Evolutionary conservation across 2,797 vertebrate species (phyloP).

Genomic region (Channallabes apus): DNA sequence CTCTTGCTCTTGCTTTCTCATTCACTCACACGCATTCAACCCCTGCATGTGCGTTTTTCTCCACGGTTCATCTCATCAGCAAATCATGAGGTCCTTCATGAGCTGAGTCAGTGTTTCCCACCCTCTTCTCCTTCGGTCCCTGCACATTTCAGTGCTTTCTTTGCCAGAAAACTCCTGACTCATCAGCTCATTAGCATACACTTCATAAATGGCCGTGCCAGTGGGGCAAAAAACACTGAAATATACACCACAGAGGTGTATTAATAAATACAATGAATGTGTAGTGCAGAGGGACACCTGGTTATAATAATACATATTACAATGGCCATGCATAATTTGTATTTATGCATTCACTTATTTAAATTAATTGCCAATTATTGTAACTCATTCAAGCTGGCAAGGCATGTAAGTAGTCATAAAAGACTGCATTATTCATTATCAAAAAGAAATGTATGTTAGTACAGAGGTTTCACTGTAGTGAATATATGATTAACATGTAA

Average conservation of each 20-base stretch:
- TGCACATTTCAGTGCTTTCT: conserved; percentile 16
- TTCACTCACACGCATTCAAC: background rate
- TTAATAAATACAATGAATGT: background rate
- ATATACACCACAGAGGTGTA: background rate
- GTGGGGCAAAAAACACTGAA: conserved; percentile 1
- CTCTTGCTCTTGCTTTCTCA: background rate
- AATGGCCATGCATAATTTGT: background rate
- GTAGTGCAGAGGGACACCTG: background rate
- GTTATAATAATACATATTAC: background rate
- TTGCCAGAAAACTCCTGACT: conserved; percentile 33
- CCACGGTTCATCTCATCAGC: conserved; percentile 18
- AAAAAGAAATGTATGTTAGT: too few species aligned
- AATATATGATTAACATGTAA: background rate
- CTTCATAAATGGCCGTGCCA: conserved; percentile 6
- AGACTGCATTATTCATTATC: too few species aligned
- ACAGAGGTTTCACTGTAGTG: too few species aligned
- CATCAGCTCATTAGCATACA: conserved; percentile 46
- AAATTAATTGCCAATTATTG: background rate
- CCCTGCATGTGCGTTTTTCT: background rate
- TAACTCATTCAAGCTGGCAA: background rate
- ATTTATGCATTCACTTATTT: background rate
- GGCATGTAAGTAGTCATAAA: background rate
- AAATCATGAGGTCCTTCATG: conserved; percentile 48
- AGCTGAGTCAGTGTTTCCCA: conserved; percentile 45
- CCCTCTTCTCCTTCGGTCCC: background rate